Conservation (phyloP, 2,888 invertebrate species). For the Asteroscopus sphinx region DNA sequence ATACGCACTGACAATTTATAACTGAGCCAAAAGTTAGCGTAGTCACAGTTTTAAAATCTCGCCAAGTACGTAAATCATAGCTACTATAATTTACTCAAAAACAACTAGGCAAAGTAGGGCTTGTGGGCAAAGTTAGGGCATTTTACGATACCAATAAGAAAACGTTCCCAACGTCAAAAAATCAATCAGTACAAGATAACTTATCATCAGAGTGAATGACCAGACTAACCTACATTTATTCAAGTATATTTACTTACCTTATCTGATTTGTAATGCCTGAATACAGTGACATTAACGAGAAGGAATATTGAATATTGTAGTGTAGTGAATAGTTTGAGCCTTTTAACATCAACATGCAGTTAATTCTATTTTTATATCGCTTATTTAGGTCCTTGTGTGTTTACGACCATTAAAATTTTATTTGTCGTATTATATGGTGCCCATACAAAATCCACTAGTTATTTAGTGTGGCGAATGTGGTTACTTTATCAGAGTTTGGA, state of each 20-base stretch:
- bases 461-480: neutral
- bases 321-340: slow-evolving; percentile 11
- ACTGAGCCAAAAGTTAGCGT: too few species aligned
- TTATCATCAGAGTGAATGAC: slow-evolving; percentile 39
- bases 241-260: slow-evolving; percentile 39
- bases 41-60: too few species aligned
- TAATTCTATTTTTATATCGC: slow-evolving; percentile 48
- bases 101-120: too few species aligned
- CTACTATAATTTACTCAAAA: too few species aligned
- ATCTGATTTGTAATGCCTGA: slow-evolving; percentile 33
- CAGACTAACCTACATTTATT: slow-evolving; percentile 46
- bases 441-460: neutral
- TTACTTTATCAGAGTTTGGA: neutral
- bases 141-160: too few species aligned
- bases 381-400: slow-evolving; percentile 42
- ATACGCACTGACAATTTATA: too few species aligned
- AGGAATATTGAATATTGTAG: slow-evolving; percentile 13
- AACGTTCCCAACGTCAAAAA: slow-evolving; percentile 39
- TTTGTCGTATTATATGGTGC: slow-evolving; percentile 30
- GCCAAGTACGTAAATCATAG: too few species aligned
- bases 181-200: slow-evolving; percentile 51
- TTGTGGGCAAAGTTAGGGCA: too few species aligned
- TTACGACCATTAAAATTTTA: slow-evolving; percentile 48
- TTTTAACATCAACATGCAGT: slow-evolving; percentile 27
- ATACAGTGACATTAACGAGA: slow-evolving; percentile 33